Conservation (phyloP, 2,888 invertebrate genomes). For the Heteromyza rotundicornis region DNA sequence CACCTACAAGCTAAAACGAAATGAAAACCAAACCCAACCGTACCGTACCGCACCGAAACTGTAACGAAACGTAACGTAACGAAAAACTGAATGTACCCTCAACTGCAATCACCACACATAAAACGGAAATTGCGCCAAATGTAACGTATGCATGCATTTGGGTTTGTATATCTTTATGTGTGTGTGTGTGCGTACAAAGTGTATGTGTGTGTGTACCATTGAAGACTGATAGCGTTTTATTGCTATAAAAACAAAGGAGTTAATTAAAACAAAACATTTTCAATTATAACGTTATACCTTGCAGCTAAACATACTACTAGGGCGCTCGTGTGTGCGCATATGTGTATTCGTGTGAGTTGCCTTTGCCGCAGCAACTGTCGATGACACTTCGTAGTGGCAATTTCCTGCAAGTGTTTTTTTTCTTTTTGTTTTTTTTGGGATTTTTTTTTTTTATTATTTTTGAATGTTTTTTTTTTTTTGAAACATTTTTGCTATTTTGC, state of each 20-base stretch:
- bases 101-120: constrained; percentile 11
- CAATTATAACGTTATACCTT: constrained; percentile 41
- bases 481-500: no score
- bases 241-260: constrained; percentile 43
- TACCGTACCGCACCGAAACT: no score
- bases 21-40: no score
- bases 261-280: constrained; percentile 58
- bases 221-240: constrained; percentile 3
- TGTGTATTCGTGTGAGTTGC: background rate
- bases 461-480: no score
- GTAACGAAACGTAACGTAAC: background rate
- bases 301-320: background rate
- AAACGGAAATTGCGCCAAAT: constrained; percentile 26
- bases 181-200: background rate
- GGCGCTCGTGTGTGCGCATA: background rate
- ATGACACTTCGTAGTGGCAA: background rate
- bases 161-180: background rate
- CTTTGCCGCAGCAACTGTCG: no score
- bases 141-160: background rate
- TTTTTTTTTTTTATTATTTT: no score
- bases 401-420: background rate
- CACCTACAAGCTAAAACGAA: no score
- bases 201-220: background rate
- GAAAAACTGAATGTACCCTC: background rate
- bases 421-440: background rate